Base-by-base conservation (phyloP, 1,140 invertebrate species). In the Ruditapes philippinarum region DNA sequence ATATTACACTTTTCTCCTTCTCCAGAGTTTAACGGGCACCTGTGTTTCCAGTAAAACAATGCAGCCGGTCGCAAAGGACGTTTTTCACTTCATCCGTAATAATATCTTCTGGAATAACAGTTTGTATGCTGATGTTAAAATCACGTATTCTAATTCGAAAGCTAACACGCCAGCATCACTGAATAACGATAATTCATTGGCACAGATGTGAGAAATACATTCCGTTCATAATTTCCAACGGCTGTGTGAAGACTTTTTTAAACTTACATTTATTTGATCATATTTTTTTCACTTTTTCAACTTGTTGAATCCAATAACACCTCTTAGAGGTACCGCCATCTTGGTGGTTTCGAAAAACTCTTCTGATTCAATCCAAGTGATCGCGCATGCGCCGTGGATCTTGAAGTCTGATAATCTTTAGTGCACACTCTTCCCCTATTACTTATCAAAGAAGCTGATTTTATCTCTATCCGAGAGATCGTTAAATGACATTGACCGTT, bases 391-490 rank as follows among this genome's bases (percentile, higher is more conserved):
- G 73, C 73, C 5, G 19, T 76, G 73, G 33, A 49, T 14, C 73
- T 45, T 76, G n/a, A 42, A 76, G 42, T 76, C 73, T 76, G 73
- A 49, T 76, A 76, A 76, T 76, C 73, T 76, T 49, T 49, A 19
- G 40, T 76, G 73, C 73, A 76, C 73, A 51, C 73, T 76, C 42
- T 76, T 17, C 28, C 73, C 40, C 73, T 76, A 76, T 76, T 76
- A 76, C 73, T 76, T 76, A 76, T 76, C 73, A 76, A 76, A 42
- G 73, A 76, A 76, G 42, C 40, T 49, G 73, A 76, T 76, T 76
- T 76, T 49, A 45, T 76, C 73, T 40, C 73, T 76, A 49, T 76
- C 25, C 14, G 38, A 9, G n/a, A n/a, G 42, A 76, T 76, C 73
- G 42, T 76, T 76, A 76, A 73, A 73, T 45, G 68, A 45, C 40